Conservation (phyloP, 2,113 vertebrate species). For the Mesocricetus auratus region DNA sequence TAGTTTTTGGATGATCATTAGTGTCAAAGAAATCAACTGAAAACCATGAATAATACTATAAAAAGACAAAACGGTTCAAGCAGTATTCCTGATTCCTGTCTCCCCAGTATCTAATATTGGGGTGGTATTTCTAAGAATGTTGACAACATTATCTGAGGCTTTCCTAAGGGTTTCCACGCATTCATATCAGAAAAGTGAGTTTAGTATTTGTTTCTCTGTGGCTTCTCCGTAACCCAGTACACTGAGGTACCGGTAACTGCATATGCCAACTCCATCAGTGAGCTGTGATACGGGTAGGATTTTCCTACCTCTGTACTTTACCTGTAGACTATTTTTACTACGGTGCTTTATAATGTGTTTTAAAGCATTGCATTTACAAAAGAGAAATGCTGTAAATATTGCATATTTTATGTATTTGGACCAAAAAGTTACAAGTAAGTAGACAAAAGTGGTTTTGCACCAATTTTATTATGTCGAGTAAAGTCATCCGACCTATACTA, state of each 20-base stretch:
- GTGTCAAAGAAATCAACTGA: slow-evolving; percentile 78
- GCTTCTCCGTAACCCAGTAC: slow-evolving; percentile 85
- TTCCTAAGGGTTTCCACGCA: slow-evolving; percentile 73
- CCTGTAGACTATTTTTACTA: slow-evolving; percentile 93
- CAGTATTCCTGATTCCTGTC: slow-evolving; percentile 77
- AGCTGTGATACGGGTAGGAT: slow-evolving; percentile 88
- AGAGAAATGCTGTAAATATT: slow-evolving; percentile 90
- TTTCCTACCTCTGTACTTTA: slow-evolving; percentile 91
- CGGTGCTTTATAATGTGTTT: slow-evolving; percentile 93
- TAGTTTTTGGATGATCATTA: slow-evolving; percentile 68
- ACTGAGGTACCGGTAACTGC: slow-evolving; percentile 82
- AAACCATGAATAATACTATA: slow-evolving; percentile 80
- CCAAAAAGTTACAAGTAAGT: slow-evolving; percentile 89
- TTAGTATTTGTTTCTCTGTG: slow-evolving; percentile 83
- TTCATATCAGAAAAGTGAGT: slow-evolving; percentile 81
- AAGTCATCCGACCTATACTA: slow-evolving; percentile 84
- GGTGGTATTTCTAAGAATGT: slow-evolving; percentile 71
- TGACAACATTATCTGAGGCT: slow-evolving; percentile 78
- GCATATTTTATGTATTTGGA: slow-evolving; percentile 92
- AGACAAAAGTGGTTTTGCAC: slow-evolving; percentile 88
- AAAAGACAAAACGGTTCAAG: slow-evolving; percentile 78
- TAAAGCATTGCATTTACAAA: slow-evolving; percentile 91
- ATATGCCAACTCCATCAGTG: slow-evolving; percentile 88
- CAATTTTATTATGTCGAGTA: slow-evolving; percentile 86
- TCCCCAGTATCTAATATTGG: slow-evolving; percentile 74